phyloP scores from a whole-genome alignment of 2,113 vertebrate species.

The Syngnathoides biaculeatus region DNA sequence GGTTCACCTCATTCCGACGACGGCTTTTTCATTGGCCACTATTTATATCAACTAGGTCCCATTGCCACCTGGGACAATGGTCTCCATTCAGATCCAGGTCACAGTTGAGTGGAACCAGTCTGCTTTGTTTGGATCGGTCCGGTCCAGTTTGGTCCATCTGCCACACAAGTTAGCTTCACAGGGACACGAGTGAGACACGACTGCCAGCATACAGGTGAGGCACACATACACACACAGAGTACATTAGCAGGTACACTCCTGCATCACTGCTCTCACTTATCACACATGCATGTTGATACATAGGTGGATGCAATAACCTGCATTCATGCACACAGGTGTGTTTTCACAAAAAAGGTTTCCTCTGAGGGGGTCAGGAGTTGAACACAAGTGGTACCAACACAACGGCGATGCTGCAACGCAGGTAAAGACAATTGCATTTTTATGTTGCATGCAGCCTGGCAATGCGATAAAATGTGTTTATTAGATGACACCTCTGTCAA shows the following conservation, averaged over 20 bases:
- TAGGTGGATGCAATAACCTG: slow-evolving; percentile 35
- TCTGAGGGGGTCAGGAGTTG: slow-evolving; percentile 21
- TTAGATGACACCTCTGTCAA: background rate
- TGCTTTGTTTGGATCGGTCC: slow-evolving; percentile 44
- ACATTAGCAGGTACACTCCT: slow-evolving; percentile 39
- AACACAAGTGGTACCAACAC: slow-evolving; percentile 8
- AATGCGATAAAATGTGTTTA: background rate
- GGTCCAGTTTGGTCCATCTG: slow-evolving; percentile 49
- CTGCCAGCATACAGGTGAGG: slow-evolving; percentile 34
- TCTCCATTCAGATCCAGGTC: slow-evolving; percentile 75
- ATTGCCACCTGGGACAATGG: slow-evolving; percentile 75
- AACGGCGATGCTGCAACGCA: slow-evolving; percentile 38
- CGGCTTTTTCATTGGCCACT: slow-evolving; percentile 74
- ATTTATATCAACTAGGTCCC: slow-evolving; percentile 81
- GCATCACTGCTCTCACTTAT: slow-evolving; percentile 41
- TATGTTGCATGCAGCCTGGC: background rate
- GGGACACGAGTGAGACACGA: slow-evolving; percentile 29
- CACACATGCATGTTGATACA: slow-evolving; percentile 17
- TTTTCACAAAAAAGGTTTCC: slow-evolving; percentile 31
- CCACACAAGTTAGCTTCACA: slow-evolving; percentile 40
- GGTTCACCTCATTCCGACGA: slow-evolving; percentile 63
- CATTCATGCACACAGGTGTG: slow-evolving; percentile 46
- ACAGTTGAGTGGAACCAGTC: slow-evolving; percentile 56
- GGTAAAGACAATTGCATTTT: slow-evolving; percentile 50
- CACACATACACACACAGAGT: slow-evolving; percentile 8